Base-by-base conservation (phyloP, 1,140 invertebrate species). In the Eulimnadia texana region DNA sequence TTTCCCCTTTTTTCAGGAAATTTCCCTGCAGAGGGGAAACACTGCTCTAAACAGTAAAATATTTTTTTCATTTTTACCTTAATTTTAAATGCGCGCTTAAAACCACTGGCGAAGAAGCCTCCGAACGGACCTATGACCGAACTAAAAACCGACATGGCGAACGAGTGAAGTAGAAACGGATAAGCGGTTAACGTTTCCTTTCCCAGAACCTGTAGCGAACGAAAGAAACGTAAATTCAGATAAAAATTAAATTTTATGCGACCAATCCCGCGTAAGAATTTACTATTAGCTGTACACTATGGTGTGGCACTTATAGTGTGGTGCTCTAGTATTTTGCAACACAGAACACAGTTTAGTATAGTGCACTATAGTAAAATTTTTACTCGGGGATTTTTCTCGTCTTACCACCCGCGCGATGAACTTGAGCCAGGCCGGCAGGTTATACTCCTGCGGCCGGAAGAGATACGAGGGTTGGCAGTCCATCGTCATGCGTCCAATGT, bases 81-180 rank as follows among this genome's bases (percentile, higher is more conserved):
- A 64, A 98, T 96, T 79, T 98, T 98, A 71, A 98, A 98, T 58
- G 95, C 96, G 65, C 96, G 78, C 72, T 99, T 99, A 72, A 99
- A 99, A 33, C 96, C 96, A 71, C 93, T 97, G 53, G 96, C 96
- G 78, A 99, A 99, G 78, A 99, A 99, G 52, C 96, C 96, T 62
- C 96, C 97, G 77, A 99, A 99, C 0, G 96, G 96, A 67, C 95
- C 97, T 76, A 99, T 95, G 28, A 98, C 85, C 20, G 93, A 97
- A 72, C 94, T 96, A 76, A 99, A 99, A 66, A 96, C 67, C 11
- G 88, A 84, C 77, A 93, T 78, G 6, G 78, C 73, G 53, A 99
- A 76, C 23, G 93, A 93, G 74, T 99, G 96, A 54, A 96, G 80
- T 65, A 98, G 77, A 76, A 98, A 99, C 62, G 96, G 96, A 76